Conservation (phyloP, 2,797 vertebrate species). For the Miichthys miiuy region DNA sequence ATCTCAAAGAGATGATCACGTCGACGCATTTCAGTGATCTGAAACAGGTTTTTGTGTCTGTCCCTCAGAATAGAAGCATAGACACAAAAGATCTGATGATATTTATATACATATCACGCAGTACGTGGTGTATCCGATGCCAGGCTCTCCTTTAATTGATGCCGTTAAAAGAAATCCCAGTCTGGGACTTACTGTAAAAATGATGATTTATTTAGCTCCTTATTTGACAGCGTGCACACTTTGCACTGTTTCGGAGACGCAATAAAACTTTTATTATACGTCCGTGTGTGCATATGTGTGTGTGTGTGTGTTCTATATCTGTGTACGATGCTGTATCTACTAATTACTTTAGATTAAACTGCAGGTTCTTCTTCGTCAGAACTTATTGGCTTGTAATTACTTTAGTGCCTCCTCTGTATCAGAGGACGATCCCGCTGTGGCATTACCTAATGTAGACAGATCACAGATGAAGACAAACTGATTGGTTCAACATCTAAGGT, state of each 20-base stretch:
- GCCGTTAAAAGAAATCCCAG: constrained; percentile 49
- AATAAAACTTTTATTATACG: constrained; percentile 62
- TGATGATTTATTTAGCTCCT: constrained; percentile 38
- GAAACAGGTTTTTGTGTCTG: constrained; percentile 4
- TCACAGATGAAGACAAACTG: not conserved
- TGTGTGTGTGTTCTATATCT: not conserved
- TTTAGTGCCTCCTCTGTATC: constrained; percentile 9
- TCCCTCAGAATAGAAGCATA: not conserved
- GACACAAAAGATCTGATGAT: constrained; percentile 7
- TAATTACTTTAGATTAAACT: constrained; percentile 66
- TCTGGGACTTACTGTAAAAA: constrained; percentile 32
- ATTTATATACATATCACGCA: not conserved
- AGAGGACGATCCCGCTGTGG: constrained; percentile 7
- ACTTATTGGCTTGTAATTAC: constrained; percentile 56
- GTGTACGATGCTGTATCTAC: constrained; percentile 20
- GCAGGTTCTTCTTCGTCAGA: constrained; percentile 33
- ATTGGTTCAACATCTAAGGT: not conserved
- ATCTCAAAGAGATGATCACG: not conserved
- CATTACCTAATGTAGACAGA: not conserved
- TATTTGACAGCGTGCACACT: constrained; percentile 44
- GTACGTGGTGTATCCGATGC: not conserved
- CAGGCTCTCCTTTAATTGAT: constrained; percentile 24
- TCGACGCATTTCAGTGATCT: constrained; percentile 1
- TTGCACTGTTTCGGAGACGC: constrained; percentile 39
- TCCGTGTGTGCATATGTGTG: not conserved